These are phyloP conservation scores for Rana temporaria DNA, from an alignment of 2,113 vertebrate species.

Conservation along the genomic window DNA sequence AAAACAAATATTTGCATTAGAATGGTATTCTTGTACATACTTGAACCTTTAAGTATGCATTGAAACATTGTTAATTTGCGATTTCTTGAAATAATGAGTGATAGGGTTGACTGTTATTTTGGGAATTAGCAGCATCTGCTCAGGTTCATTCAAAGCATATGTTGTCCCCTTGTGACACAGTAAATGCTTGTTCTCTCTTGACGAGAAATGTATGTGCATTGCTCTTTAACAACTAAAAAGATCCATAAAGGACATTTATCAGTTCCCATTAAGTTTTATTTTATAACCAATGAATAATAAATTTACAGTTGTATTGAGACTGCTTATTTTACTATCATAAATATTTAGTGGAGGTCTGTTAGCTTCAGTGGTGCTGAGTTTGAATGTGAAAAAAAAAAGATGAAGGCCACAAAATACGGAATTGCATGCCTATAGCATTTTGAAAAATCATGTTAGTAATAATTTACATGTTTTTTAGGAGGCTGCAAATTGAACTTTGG, in stretches of 20 bases:
- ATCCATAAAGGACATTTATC: conserved; percentile 41
- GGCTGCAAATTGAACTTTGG: too few species aligned
- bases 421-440: neutral
- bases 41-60: neutral
- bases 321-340: conserved; percentile 48
- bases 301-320: conserved; percentile 50
- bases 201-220: conserved; percentile 27
- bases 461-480: too few species aligned
- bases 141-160: conserved; percentile 41
- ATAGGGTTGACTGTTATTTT: conserved; percentile 19
- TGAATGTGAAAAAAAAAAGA: conserved; percentile 5
- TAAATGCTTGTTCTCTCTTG: conserved; percentile 15
- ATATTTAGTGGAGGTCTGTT: conserved; percentile 49
- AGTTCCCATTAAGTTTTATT: conserved; percentile 46
- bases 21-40: neutral
- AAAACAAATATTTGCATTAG: neutral
- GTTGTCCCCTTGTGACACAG: conserved; percentile 26
- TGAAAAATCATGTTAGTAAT: neutral
- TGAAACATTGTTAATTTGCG: neutral
- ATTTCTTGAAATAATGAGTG: conserved; percentile 16
- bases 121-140: conserved; percentile 47
- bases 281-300: conserved; percentile 45
- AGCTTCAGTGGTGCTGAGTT: conserved; percentile 23
- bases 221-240: conserved; percentile 40
- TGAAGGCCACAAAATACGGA: conserved; percentile 1